These are phyloP conservation scores for Eptatretus atami DNA, from an alignment of 2,797 vertebrate species.

Conservation along the genomic window DNA sequence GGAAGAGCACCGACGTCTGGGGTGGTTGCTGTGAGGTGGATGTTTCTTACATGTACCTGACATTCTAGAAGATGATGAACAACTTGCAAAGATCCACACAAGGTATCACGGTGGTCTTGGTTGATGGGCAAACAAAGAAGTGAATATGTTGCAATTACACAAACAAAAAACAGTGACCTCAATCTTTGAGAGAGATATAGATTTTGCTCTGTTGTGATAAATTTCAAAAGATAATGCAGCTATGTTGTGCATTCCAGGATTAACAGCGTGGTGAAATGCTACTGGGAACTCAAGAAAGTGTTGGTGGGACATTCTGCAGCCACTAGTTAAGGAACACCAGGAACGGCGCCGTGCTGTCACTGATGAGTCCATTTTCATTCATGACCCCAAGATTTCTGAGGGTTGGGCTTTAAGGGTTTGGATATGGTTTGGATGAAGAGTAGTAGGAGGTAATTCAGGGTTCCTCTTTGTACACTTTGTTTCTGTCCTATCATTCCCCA, in stretches of 20 bases:
- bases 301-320: constrained; percentile 61
- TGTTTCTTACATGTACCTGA: constrained; percentile 79
- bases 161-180: neutral
- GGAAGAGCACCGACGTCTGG: constrained; percentile 43
- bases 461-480: no score
- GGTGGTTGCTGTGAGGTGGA: constrained; percentile 74
- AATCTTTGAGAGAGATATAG: fast-evolving
- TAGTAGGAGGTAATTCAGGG: no score
- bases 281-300: constrained; percentile 75
- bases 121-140: neutral
- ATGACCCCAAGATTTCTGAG: constrained; percentile 36
- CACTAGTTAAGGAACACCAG: constrained; percentile 48
- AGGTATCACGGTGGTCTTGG: constrained; percentile 18
- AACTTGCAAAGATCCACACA: constrained; percentile 50
- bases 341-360: constrained; percentile 51
- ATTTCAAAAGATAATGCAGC: neutral
- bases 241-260: constrained; percentile 20
- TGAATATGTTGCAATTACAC: constrained; percentile 1
- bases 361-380: constrained; percentile 35
- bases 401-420: no score
- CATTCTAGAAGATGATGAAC: constrained; percentile 82
- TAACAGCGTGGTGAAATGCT: constrained; percentile 56
- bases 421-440: no score
- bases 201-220: neutral
- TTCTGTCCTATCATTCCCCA: no score